phyloP scores from a whole-genome alignment of 2,888 invertebrate genomes.

The Mythimna ferrago region DNA sequence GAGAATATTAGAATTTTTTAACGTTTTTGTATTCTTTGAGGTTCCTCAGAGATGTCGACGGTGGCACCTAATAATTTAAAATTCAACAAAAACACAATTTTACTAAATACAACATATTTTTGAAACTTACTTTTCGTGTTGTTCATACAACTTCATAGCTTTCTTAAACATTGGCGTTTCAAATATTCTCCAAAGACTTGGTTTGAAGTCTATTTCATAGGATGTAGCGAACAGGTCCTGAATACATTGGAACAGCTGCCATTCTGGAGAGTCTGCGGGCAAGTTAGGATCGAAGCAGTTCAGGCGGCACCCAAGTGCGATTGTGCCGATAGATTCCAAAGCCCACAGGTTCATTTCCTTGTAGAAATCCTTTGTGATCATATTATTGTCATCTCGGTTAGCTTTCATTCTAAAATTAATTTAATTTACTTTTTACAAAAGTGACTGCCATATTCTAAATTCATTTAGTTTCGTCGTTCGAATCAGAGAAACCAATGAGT shows the following conservation, averaged over 20 bases:
- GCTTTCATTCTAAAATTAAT: slow-evolving; percentile 83
- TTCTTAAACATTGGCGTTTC: slow-evolving; percentile 75
- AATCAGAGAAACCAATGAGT: too few relatives aligned
- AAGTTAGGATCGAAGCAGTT: slow-evolving; percentile 79
- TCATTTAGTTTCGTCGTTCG: too few relatives aligned
- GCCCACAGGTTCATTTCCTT: slow-evolving; percentile 92
- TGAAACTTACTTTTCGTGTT: slow-evolving; percentile 75
- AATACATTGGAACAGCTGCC: slow-evolving; percentile 76
- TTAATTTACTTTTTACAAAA: not conserved
- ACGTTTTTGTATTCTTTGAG: not conserved
- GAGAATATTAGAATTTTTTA: too few relatives aligned
- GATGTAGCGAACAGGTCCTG: slow-evolving; percentile 72
- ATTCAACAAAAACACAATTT: too few relatives aligned
- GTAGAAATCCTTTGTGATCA: slow-evolving; percentile 89
- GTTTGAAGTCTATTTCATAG: slow-evolving; percentile 77
- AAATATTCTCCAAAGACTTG: slow-evolving; percentile 76
- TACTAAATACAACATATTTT: not conserved
- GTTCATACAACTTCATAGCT: slow-evolving; percentile 79
- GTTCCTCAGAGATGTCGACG: not conserved
- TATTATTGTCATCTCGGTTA: slow-evolving; percentile 86
- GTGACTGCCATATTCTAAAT: too few relatives aligned
- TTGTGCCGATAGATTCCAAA: slow-evolving; percentile 89
- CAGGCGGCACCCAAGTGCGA: slow-evolving; percentile 81
- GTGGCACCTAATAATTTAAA: too few relatives aligned
- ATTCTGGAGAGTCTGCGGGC: slow-evolving; percentile 77